These are phyloP conservation scores for Serilophus lunatus DNA, from an alignment of 2,113 vertebrate genomes.

Conservation along the genomic window DNA sequence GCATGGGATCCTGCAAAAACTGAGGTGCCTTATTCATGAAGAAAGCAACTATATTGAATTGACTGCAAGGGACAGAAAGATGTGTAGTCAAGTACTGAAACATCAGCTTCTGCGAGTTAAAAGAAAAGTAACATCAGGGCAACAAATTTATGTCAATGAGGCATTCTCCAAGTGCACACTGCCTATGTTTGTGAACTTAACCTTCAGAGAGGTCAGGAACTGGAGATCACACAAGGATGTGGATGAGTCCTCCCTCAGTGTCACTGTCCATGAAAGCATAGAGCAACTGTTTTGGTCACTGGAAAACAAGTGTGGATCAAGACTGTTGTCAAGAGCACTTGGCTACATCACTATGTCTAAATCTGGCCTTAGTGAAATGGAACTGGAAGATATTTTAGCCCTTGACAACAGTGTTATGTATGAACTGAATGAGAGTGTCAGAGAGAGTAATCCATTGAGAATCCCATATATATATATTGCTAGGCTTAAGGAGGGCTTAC, in stretches of 20 bases:
- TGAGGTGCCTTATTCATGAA: conserved; percentile 89
- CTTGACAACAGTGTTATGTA: conserved; percentile 92
- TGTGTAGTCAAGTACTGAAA: conserved; percentile 97
- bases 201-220: conserved; percentile 91
- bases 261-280: conserved; percentile 96
- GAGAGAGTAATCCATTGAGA: conserved; percentile 86
- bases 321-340: conserved; percentile 89
- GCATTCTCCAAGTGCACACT: conserved; percentile 94
- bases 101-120: conserved; percentile 92
- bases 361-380: conserved; percentile 92
- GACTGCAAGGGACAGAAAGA: conserved; percentile 88
- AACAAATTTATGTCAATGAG: conserved; percentile 98
- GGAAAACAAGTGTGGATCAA: conserved; percentile 88
- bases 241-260: conserved; percentile 89
- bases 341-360: conserved; percentile 98
- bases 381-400: conserved; percentile 94
- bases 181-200: conserved; percentile 98
- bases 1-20: conserved; percentile 93
- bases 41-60: conserved; percentile 91
- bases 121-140: conserved; percentile 96
- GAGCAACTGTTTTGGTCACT: conserved; percentile 95
- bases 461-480: conserved; percentile 92
- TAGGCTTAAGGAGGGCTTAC: conserved; percentile 91
- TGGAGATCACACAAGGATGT: conserved; percentile 98
- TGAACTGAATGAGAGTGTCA: conserved; percentile 82